Evolutionary conservation across 2,888 invertebrate genomes (phyloP), one percentile per base, ranked within the genome.

Genomic region (Sinelater perroti): DNA sequence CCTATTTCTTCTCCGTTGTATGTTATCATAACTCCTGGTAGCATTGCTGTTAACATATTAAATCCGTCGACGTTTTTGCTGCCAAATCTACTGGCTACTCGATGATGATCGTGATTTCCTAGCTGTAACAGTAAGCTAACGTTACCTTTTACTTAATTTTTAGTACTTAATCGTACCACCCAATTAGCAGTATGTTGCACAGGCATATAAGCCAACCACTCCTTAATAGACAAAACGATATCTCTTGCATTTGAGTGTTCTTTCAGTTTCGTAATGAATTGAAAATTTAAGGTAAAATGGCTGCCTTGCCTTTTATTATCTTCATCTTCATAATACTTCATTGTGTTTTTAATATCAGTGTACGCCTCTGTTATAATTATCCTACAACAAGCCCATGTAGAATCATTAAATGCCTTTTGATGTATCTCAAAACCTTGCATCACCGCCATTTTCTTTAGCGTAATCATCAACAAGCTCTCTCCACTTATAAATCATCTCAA

Each of bases 1-100:
- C 87, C 91, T n/a, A 93, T 83, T 79, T 93, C 91, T 69, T 93
- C 91, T 2, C 91, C 93, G 80, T 95, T 91, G 72, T 96, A 96
- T 0, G 92, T 90, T 4, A 95, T 86, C 14, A 89, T 87, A 3
- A 93, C 85, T 31, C 96, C 96, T 1, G 94, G 95, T 47, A 97
- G 79, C 11, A 94, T 81, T 72, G 93, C 80, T 14, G 87, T 80
- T 50, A 97, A 74, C 89, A 95, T 92, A 72, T 93, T 91, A 70
- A 94, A 83, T n/a, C 88, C 89, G 75, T 94, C 93, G 0, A 88
- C 85, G 65, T 88, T 80, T 51, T 85, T 81, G 11, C 53, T 78
- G 0, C 89, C 90, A 61, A 85, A 87, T 64, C 93, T 83, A 0
- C 88, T 83, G 0, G 87, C 88, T 8, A 87, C 83, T 63, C 93